Evolutionary conservation across 1,140 invertebrate species (phyloP), one percentile per base, ranked within the genome.

Genomic region (Probaryconus sp.): DNA sequence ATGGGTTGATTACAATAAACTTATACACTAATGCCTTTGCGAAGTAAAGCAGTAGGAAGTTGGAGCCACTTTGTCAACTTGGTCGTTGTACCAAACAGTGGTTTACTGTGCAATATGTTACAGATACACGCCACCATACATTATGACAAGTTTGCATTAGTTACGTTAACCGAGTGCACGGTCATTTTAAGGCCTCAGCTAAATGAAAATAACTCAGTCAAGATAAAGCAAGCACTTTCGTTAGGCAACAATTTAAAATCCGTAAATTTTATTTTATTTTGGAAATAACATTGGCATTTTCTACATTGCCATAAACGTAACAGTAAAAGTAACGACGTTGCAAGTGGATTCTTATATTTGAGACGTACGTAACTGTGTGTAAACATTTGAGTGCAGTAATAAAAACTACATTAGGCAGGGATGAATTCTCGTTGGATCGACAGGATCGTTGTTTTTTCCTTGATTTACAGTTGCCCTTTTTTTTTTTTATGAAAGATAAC

Each of bases 1-100:
- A n/a, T n/a, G n/a, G n/a, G 14, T 28, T 48, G 43, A 60, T 48
- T 48, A 48, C 31, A 38, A 48, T 38, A 47, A 37, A 11, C 30
- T 47, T 48, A 48, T 45, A 43, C n/a, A 45, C 24, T 31, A 42
- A 43, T 21, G 10, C 37, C 14, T 5, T 21, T 45, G 14, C 31
- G 9, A 20, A 47, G 33, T 28, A 48, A 48, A 26, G 43, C 37
- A 9, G 18, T 14, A 33, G 26, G 14, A 47, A 60, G 31, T 38
- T 47, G 11, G 6, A 38, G 7, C 30, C 31, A 60, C 40, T 47
- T 53, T 53, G 35, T 37, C 47, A 51, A 35, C 26, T 48, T 10
- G 11, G 1, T 28, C 33, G 26, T 33, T 11, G 26, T 31, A 20
- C 16, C 11, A 33, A n/a, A 9, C 4, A 48, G 14, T 33, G 45